Evolutionary conservation across 2,888 invertebrate genomes (phyloP), one percentile per base, ranked within the genome.

Genomic region (Artemia sinica): DNA sequence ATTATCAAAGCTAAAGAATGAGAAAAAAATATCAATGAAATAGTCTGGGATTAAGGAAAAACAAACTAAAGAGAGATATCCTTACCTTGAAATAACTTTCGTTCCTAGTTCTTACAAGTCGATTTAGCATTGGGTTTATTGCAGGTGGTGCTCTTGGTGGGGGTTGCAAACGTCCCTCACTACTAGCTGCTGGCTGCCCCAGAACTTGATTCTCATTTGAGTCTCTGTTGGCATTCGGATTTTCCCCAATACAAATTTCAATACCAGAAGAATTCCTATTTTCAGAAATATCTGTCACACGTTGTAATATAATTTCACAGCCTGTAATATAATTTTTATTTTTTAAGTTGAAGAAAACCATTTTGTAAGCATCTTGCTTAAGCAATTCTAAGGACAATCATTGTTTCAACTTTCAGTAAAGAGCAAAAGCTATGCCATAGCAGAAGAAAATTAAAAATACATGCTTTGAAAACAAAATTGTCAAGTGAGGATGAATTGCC

Each of bases 61-160:
- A 51, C 13, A 58, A 58, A 58, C 14, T n/a, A n/a, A 18, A 66
- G 41, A 14, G 41, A 1, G 18, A 48, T 28, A 85, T 65, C 84
- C 72, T 86, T 74, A 90, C 91, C 82, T 89, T 85, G 75, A 90
- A 92, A 76, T 94, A 94, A 75, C 93, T 94, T 77, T 94, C 92
- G 75, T 93, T 94, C 70, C 92, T 82, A 70, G 92, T 77, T 72
- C 87, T 87, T 67, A 90, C 91, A 75, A 93, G 80, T 75, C 91
- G 81, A 76, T 93, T 92, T 75, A 93, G 84, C 71, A 92, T 91
- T 72, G 92, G 91, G 79, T 93, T 92, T n/a, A 75, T 72, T 8
- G 73, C 72, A 50, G 58, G 58, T n/a, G 58, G 58, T n/a, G 58
- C 58, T 68, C 71, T 51, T 49, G 67, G 51, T n/a, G 58, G 58